Evolutionary conservation across 2,888 invertebrate genomes (phyloP).

Genomic region (Nesidiocoris tenuis): DNA sequence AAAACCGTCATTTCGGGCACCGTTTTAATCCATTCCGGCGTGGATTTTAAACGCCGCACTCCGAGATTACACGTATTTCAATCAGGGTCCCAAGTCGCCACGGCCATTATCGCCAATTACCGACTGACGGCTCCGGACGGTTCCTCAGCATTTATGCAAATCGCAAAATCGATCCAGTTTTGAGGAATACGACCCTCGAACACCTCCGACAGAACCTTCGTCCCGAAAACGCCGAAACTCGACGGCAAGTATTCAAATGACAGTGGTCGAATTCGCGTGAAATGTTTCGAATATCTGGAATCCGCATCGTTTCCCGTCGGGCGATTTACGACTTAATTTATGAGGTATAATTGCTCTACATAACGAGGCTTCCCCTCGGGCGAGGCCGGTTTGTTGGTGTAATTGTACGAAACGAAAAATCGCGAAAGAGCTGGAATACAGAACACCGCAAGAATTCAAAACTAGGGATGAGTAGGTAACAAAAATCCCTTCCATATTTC

Average conservation of each 20-base stretch:
- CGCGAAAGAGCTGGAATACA: too few relatives aligned
- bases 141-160: background rate
- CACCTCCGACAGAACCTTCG: background rate
- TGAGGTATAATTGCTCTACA: background rate
- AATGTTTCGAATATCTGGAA: background rate
- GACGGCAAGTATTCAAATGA: background rate
- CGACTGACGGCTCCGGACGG: background rate
- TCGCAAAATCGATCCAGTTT: background rate
- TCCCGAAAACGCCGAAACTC: background rate
- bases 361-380: background rate
- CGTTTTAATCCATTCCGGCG: background rate
- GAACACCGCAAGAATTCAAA: too few relatives aligned
- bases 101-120: background rate
- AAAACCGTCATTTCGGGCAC: background rate
- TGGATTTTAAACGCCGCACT: background rate
- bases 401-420: too few relatives aligned
- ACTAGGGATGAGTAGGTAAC: too few relatives aligned
- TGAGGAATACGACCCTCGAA: background rate
- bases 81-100: background rate
- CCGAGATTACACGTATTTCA: background rate
- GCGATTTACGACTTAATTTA: background rate
- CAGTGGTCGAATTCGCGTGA: background rate
- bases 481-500: too few relatives aligned
- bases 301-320: background rate
- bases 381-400: too few relatives aligned